Conservation (phyloP, 2,113 vertebrate genomes). For the Callaeas wilsoni region DNA sequence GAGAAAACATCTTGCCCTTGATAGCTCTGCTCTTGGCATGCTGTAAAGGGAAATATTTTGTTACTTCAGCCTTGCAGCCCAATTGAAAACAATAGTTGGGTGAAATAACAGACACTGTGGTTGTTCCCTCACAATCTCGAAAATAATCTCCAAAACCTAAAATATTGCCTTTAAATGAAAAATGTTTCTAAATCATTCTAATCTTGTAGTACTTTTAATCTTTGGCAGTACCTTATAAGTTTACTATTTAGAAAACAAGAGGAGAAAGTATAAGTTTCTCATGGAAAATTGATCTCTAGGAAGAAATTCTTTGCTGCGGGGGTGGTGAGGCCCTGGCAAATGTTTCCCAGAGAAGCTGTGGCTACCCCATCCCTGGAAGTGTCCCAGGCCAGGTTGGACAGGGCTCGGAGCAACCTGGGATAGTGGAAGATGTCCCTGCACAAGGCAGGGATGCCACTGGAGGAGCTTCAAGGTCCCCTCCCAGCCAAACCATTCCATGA, state of each 20-base stretch:
- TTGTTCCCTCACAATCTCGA: neutral
- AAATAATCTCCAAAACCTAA: neutral
- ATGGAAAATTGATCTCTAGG: neutral
- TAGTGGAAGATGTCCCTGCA: neutral
- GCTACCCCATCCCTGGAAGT: neutral
- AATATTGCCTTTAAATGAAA: neutral
- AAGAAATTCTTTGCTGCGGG: neutral
- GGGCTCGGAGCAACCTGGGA: fast-evolving
- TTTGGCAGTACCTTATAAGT: neutral
- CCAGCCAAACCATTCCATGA: neutral
- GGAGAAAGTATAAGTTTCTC: neutral
- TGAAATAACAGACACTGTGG: neutral
- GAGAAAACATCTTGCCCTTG: neutral
- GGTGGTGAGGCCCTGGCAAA: fast-evolving
- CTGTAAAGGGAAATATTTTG: neutral
- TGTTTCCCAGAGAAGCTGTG: neutral
- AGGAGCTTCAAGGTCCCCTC: neutral
- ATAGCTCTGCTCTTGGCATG: neutral
- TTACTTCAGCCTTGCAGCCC: neutral
- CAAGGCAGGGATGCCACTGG: too few relatives aligned
- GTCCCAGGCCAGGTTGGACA: fast-evolving
- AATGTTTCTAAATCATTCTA: neutral
- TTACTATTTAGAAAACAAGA: neutral
- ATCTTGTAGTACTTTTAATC: neutral
- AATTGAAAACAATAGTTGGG: neutral